Conservation (phyloP, 2,888 invertebrate genomes). For the Pogonocherus hispidulus region DNA sequence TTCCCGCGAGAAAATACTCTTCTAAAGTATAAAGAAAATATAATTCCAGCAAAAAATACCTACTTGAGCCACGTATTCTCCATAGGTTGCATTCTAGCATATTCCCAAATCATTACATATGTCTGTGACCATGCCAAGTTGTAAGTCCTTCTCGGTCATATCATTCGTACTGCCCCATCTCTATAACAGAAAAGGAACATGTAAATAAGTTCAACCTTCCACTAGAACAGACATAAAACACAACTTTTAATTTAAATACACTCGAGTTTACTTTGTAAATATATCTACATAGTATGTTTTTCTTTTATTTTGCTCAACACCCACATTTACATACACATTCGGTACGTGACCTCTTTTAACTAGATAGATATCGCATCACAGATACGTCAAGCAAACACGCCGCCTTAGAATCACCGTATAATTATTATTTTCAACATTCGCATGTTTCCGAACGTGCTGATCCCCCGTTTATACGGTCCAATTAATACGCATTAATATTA, state of each 20-base stretch:
- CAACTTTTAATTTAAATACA: constrained; percentile 21
- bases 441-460: not conserved
- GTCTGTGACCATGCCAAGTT: not conserved
- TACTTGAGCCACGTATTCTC: too few species aligned
- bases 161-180: not conserved
- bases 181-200: constrained; percentile 16
- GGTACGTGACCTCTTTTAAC: constrained; percentile 25
- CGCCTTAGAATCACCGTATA: not conserved
- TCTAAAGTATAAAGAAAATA: too few species aligned
- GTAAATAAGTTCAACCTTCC: constrained; percentile 20
- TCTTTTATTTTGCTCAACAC: constrained; percentile 46
- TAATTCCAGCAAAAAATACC: too few species aligned
- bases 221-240: constrained; percentile 11
- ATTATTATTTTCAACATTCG: not conserved
- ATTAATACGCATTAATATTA: not conserved
- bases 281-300: constrained; percentile 39
- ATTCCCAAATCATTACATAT: too few species aligned
- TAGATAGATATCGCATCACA: constrained; percentile 20
- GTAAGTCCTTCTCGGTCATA: not conserved
- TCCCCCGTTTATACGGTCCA: too few species aligned
- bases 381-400: not conserved
- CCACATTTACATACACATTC: constrained; percentile 29
- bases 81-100: too few species aligned
- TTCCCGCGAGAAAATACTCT: too few species aligned
- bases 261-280: constrained; percentile 37